A percentile compares a stretch with the other conserved stretches of the same genome.
Evolutionary conservation across 1,140 invertebrate genomes (phyloP).

Genomic region (Lasioglossum albipes): DNA sequence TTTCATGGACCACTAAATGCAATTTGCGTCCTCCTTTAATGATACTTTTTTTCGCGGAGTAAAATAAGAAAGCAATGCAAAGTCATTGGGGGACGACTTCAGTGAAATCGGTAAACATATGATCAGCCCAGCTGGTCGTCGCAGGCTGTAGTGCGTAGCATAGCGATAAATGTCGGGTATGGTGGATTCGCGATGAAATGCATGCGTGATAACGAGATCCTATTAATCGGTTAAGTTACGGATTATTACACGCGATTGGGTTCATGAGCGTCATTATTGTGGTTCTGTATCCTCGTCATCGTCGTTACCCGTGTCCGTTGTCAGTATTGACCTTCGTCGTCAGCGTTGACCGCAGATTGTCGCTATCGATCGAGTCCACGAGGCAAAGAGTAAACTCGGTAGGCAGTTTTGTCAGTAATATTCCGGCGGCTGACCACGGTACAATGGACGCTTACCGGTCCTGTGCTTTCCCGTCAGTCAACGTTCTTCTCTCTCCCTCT

Average conservation of each 20-base stretch:
- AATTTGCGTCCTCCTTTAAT: too few relatives aligned
- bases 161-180: not conserved
- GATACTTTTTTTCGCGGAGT: too few relatives aligned
- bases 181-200: slow-evolving; percentile 18
- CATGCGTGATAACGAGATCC: slow-evolving; percentile 22
- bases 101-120: too few relatives aligned
- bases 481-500: not conserved
- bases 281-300: slow-evolving; percentile 18
- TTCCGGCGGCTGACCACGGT: slow-evolving; percentile 52
- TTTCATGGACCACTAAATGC: too few relatives aligned
- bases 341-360: slow-evolving; percentile 38
- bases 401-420: slow-evolving; percentile 52
- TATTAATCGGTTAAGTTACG: slow-evolving; percentile 43
- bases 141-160: not conserved
- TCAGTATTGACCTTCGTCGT: slow-evolving; percentile 44
- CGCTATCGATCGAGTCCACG: slow-evolving; percentile 28
- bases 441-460: slow-evolving; percentile 50
- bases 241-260: slow-evolving; percentile 42
- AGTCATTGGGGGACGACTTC: too few relatives aligned
- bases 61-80: too few relatives aligned
- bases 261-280: slow-evolving; percentile 55
- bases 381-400: slow-evolving; percentile 40
- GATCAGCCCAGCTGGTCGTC: too few relatives aligned
- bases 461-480: slow-evolving; percentile 2
- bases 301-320: slow-evolving; percentile 7